Evolutionary conservation across 2,113 vertebrate genomes (phyloP).

Genomic region (Oncorhynchus keta): DNA sequence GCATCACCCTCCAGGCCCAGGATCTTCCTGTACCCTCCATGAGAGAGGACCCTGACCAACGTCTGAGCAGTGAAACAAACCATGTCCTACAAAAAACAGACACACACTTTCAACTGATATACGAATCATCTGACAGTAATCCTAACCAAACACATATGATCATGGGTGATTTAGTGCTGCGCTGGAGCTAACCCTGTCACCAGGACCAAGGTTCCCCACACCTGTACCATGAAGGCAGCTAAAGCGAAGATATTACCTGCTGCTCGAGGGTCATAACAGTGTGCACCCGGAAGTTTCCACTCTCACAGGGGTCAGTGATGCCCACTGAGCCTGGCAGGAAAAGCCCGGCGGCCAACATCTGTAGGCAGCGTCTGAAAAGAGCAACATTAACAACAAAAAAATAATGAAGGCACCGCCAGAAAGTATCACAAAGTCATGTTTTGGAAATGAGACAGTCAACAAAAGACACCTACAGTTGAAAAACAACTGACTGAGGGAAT

Average conservation of each 20-base stretch:
- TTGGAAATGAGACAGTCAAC: not conserved
- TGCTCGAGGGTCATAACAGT: constrained; percentile 98
- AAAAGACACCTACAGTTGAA: not conserved
- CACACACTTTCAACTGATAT: not conserved
- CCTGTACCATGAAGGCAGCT: not conserved
- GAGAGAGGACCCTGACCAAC: constrained; percentile 90
- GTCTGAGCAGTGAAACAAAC: constrained; percentile 97
- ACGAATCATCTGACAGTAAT: not conserved
- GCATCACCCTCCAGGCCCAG: constrained; percentile 94
- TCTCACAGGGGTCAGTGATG: constrained; percentile 96
- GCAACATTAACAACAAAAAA: not conserved
- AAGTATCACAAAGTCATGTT: not conserved
- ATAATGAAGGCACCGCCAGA: not conserved
- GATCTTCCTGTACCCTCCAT: constrained; percentile 94
- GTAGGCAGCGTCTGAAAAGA: constrained; percentile 85
- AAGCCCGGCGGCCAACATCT: constrained; percentile 93
- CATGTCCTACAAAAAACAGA: constrained; percentile 81
- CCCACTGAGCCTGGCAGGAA: constrained; percentile 95
- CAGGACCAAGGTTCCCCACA: not conserved
- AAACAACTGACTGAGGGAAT: not conserved
- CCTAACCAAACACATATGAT: not conserved
- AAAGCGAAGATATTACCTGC: constrained; percentile 75
- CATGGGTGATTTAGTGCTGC: not conserved
- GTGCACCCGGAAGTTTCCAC: constrained; percentile 94
- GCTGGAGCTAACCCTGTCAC: no score